Base-by-base conservation (phyloP, 2,888 invertebrate species). In the Plusia festucae region DNA sequence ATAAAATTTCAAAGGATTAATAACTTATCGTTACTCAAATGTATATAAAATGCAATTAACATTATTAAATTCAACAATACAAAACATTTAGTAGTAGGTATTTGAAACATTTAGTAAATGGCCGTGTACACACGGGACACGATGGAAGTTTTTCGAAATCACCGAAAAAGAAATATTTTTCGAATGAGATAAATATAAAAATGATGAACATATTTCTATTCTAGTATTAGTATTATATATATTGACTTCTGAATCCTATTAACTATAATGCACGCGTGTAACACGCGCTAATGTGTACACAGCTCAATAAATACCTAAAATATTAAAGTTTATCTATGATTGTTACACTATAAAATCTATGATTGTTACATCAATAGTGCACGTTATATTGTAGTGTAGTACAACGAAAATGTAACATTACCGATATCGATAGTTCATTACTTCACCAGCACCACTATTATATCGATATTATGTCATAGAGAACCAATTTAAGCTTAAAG, bases 21-120 rank as follows among this genome's bases (percentile, higher is more conserved):
- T 71, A 73, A 83, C 73, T 51, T 67, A 60, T 57, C 58, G 46
- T 18, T 52, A 69, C 73, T 74, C 70, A 68, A 78, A 73, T 79
- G 44, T 84, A 79, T 78, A 76, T 78, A 80, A 84, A 84, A 85
- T 85, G 85, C 83, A 83, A 70, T 70, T 71, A 73, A 78, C 71
- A 79, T 70, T 63, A 78, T 76, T 74, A 81, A 76, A 67, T 77
- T 70, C 76, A 83, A 82, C 76, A 56, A 78, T 83, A 82, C 59
- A 76, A 79, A 81, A 81, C 73, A 66, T 68, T 74, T 56, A 70
- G 27, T 66, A 30, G 44, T 69, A 70, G 57, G 59, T 65, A 72
- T 71, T 68, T 56, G 64, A 68, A 73, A 71, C 44, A 57, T 63
- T 73, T 58, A 53, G 11, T 64, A 46, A 22, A 11, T 65, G 59